phyloP scores from a whole-genome alignment of 2,797 vertebrate genomes.

The Lagorchestes hirsutus region DNA sequence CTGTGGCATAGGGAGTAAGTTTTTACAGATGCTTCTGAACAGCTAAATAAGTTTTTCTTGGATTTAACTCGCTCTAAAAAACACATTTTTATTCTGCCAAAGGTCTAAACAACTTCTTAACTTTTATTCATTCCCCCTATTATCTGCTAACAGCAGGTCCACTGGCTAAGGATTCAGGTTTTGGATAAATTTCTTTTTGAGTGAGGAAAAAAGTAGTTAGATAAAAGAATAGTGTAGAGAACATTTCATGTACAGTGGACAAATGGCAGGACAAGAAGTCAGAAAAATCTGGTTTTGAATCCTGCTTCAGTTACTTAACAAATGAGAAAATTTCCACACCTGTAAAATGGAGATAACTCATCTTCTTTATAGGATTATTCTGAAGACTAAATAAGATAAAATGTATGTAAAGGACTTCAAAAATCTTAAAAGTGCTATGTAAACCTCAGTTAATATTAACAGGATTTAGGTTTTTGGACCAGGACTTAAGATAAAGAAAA shows the following conservation, averaged over 20 bases:
- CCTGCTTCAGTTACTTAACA: not conserved
- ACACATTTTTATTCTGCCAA: slow-evolving; percentile 18
- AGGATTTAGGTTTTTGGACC: not conserved
- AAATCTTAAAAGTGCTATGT: not conserved
- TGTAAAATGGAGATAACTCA: not conserved
- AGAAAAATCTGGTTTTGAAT: not conserved
- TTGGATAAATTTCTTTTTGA: not conserved
- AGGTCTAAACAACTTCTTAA: not conserved
- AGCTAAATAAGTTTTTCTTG: slow-evolving; percentile 54
- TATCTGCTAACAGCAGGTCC: not conserved
- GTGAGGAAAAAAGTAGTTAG: not conserved
- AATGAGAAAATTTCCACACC: not conserved
- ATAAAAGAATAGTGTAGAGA: not conserved
- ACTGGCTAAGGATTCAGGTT: not conserved
- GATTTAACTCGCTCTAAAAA: slow-evolving; percentile 10
- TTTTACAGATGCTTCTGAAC: not conserved
- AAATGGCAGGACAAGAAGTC: not conserved
- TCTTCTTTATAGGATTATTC: not conserved
- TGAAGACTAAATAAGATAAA: not conserved
- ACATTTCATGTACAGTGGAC: not conserved
- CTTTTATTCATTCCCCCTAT: not conserved
- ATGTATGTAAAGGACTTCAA: not conserved
- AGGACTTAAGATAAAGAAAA: not conserved
- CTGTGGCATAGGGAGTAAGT: not conserved
- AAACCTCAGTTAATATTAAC: not conserved